Evolutionary conservation across 2,888 invertebrate genomes (phyloP).

Genomic region (Oithona nana): DNA sequence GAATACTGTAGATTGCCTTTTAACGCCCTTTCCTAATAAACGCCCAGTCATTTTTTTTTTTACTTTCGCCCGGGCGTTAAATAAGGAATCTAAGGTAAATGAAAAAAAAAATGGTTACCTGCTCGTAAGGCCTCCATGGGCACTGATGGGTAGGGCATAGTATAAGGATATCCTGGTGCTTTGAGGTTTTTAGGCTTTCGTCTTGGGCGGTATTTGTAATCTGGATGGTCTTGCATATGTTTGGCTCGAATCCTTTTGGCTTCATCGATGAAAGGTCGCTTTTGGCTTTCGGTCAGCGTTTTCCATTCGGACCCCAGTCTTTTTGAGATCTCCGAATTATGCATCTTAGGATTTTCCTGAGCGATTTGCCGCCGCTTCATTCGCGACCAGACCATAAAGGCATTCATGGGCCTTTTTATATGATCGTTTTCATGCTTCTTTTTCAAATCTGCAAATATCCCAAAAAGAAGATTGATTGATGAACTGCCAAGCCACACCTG

Average conservation of each 20-base stretch:
- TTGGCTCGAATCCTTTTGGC: slow-evolving; percentile 65
- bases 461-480: too few relatives aligned
- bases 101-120: slow-evolving; percentile 19
- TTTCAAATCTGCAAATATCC: not conserved
- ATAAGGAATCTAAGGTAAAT: too few relatives aligned
- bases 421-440: slow-evolving; percentile 31
- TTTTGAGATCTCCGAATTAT: slow-evolving; percentile 62
- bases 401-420: slow-evolving; percentile 93
- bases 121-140: slow-evolving; percentile 21
- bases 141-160: slow-evolving; percentile 47
- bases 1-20: too few relatives aligned
- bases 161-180: slow-evolving; percentile 77
- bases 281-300: slow-evolving; percentile 58
- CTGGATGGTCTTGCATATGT: slow-evolving; percentile 77
- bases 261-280: slow-evolving; percentile 82
- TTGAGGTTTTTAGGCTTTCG: slow-evolving; percentile 26
- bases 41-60: too few relatives aligned
- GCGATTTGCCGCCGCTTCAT: slow-evolving; percentile 79
- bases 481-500: too few relatives aligned
- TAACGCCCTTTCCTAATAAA: too few relatives aligned
- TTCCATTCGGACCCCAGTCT: slow-evolving; percentile 62
- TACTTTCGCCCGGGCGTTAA: too few relatives aligned
- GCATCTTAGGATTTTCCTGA: slow-evolving; percentile 61
- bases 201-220: slow-evolving; percentile 62
- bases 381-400: slow-evolving; percentile 92